Evolutionary conservation across 2,888 invertebrate species (phyloP).

Genomic region (Agrenia bidenticulata): DNA sequence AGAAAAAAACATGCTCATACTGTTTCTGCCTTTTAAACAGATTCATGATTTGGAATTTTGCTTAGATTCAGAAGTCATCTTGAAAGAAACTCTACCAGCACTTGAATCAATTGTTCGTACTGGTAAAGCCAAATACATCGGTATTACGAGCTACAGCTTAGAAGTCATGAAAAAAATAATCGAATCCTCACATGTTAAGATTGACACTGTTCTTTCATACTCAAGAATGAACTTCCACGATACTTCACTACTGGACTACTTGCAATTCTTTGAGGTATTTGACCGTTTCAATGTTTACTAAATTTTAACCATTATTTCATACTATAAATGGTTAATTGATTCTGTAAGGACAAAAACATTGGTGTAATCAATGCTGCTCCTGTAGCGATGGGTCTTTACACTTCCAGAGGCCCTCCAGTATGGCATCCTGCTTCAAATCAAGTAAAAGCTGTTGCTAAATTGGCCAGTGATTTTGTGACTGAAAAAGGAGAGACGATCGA

Average conservation of each 20-base stretch:
- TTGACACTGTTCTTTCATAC: constrained; percentile 75
- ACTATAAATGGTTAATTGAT: constrained; percentile 13
- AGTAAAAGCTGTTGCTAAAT: constrained; percentile 64
- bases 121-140: constrained; percentile 72
- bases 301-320: constrained; percentile 20
- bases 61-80: constrained; percentile 68
- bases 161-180: constrained; percentile 72
- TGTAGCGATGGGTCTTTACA: constrained; percentile 78
- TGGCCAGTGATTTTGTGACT: constrained; percentile 60
- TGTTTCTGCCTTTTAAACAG: no score
- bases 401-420: constrained; percentile 68
- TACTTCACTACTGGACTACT: constrained; percentile 70
- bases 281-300: constrained; percentile 11
- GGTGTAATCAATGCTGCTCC: constrained; percentile 83
- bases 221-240: constrained; percentile 78
- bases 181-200: constrained; percentile 64
- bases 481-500: constrained; percentile 48
- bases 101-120: constrained; percentile 71
- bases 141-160: constrained; percentile 83
- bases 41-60: constrained; percentile 93
- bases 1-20: constrained; percentile 7
- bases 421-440: constrained; percentile 79
- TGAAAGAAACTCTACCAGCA: constrained; percentile 83
- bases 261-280: constrained; percentile 72
- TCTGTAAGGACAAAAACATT: constrained; percentile 63